Conservation (phyloP, 2,797 vertebrate species). For the Lacerta bilineata region DNA sequence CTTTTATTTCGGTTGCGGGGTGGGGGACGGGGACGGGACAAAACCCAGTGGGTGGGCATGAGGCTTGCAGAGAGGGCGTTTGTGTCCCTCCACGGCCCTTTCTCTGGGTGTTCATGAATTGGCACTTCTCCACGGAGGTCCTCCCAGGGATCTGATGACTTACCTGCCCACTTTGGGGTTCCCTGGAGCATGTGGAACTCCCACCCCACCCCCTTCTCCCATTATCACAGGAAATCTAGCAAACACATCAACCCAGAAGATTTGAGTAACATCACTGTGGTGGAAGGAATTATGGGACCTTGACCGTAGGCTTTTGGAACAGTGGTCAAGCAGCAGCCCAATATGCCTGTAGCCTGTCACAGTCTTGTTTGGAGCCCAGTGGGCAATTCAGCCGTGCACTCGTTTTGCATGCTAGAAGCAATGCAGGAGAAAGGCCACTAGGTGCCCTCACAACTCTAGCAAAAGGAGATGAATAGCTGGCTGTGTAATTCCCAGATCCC, state of each 20-base stretch:
- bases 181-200: neutral
- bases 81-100: neutral
- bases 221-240: neutral
- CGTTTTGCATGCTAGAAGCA: neutral
- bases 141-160: neutral
- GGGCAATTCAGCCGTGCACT: no score
- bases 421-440: conserved; percentile 50
- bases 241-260: neutral
- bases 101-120: neutral
- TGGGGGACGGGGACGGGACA: neutral
- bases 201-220: neutral
- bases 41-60: neutral
- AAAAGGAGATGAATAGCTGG: neutral
- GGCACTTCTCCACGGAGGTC: neutral
- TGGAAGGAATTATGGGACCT: no score
- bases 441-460: conserved; percentile 52
- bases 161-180: neutral
- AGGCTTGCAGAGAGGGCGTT: neutral
- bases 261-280: neutral
- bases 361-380: neutral
- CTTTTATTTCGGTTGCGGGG: neutral
- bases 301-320: no score
- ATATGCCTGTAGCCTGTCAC: neutral
- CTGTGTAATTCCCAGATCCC: neutral
- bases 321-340: neutral